These are phyloP conservation scores for Malurus leucopterus DNA, from an alignment of 2,797 vertebrate genomes.

Conservation along the genomic window DNA sequence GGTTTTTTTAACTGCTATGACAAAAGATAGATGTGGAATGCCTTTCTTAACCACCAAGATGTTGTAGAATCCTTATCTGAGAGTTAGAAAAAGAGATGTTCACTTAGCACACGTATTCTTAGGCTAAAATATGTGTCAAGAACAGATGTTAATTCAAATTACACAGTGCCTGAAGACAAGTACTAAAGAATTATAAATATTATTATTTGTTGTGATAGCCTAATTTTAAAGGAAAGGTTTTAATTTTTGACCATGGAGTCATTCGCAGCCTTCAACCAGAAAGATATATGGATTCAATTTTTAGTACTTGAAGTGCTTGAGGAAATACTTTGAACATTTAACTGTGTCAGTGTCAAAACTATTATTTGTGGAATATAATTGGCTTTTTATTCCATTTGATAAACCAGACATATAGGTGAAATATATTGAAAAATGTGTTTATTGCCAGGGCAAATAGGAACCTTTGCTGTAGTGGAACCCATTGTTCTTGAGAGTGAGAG, in stretches of 20 bases:
- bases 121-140: neutral
- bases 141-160: neutral
- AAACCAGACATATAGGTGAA: neutral
- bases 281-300: neutral
- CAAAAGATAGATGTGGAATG: neutral
- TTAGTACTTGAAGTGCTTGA: neutral
- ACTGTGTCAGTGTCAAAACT: neutral
- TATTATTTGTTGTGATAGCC: neutral
- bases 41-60: neutral
- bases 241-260: neutral
- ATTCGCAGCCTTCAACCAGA: neutral
- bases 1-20: accelerated
- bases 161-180: neutral
- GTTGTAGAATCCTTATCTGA: neutral
- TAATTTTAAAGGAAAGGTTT: neutral
- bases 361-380: neutral
- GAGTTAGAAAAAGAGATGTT: neutral
- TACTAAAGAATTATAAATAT: neutral
- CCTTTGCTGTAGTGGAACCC: neutral
- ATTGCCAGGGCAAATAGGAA: neutral
- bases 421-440: neutral
- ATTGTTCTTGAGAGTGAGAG: neutral
- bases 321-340: neutral
- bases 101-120: neutral
- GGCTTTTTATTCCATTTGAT: neutral